Base-by-base conservation (phyloP, 2,797 vertebrate genomes). In the Amphiprion clarkii region DNA sequence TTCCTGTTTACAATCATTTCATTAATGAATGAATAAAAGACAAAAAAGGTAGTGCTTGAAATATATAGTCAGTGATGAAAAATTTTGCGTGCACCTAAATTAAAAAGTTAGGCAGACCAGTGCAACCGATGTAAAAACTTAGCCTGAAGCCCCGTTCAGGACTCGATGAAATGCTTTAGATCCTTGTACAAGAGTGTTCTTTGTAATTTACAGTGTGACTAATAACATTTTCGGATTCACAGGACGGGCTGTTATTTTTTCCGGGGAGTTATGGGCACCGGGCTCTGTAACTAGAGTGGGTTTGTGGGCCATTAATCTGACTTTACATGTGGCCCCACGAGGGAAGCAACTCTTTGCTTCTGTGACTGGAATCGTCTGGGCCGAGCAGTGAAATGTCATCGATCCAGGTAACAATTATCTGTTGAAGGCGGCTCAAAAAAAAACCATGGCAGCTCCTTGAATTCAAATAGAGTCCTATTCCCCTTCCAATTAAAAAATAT, bases 401-500 rank as follows among this genome's bases (percentile, higher is more conserved):
- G 64, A 88, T 88, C 74, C 65, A 61, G 62, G 39, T 51, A 59
- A 81, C 76, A 85, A 87, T 84, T 81, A 88, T 67, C 61, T 78
- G 55, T 48, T 33, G 44, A 74, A 59, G n/a, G n/a, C 49, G 36
- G 54, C 62, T 86, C 53, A 86, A 73, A 80, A 57, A 39, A 12
- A 39, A 39, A 39, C 10, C 33, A 53, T 25, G 64, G 64, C 63
- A 67, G 44, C 59, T 27, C 61, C 54, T 63, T 64, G 54, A 76
- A 78, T 86, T 78, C 73, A 78, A 73, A 82, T 63, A 21, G 60
- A 40, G 13, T 57, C 65, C 3, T 71, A 54, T 74, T 80, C 71
- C 53, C 51, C 53, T 71, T 64, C 51, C 51, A 80, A 85, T 78
- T 72, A 69, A 74, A 59, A 49, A 51, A 11, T 13, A 27, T 59